Conservation (phyloP, 2,888 invertebrate species). For the Drosophila leonis region DNA sequence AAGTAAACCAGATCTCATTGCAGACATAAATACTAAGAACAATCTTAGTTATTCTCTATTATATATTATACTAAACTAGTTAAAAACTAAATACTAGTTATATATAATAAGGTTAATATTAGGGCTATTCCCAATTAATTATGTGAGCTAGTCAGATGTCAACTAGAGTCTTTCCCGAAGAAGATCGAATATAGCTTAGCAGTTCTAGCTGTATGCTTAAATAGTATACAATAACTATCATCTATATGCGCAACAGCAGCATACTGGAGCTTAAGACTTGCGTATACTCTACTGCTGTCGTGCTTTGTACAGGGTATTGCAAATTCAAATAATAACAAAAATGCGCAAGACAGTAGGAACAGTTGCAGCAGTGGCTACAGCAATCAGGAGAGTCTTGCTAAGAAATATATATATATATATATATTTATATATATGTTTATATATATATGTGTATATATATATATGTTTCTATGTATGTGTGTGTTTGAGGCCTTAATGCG, state of each 20-base stretch:
- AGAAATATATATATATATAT: slow-evolving; percentile 4
- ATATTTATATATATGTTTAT: not conserved
- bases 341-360: slow-evolving; percentile 64
- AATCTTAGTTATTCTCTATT: not conserved
- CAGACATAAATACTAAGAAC: not conserved
- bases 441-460: not conserved
- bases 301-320: slow-evolving; percentile 37
- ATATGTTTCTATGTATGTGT: slow-evolving; percentile 24
- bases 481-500: slow-evolving; percentile 47
- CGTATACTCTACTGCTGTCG: slow-evolving; percentile 2
- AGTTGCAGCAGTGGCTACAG: slow-evolving; percentile 23
- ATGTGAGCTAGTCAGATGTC: not conserved
- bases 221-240: too few species aligned
- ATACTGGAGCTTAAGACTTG: not conserved
- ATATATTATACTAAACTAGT: not conserved
- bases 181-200: not conserved
- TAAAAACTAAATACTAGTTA: too few species aligned
- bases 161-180: not conserved
- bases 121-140: not conserved
- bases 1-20: too few species aligned
- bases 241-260: too few species aligned
- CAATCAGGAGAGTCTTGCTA: slow-evolving; percentile 20
- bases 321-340: slow-evolving; percentile 73
- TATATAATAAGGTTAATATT: not conserved
- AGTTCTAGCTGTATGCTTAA: not conserved